Percentiles rank a stretch among this genome's conserved stretches.
Conservation (phyloP, 2,113 vertebrate species). For the Sylvicapra grimmia region DNA sequence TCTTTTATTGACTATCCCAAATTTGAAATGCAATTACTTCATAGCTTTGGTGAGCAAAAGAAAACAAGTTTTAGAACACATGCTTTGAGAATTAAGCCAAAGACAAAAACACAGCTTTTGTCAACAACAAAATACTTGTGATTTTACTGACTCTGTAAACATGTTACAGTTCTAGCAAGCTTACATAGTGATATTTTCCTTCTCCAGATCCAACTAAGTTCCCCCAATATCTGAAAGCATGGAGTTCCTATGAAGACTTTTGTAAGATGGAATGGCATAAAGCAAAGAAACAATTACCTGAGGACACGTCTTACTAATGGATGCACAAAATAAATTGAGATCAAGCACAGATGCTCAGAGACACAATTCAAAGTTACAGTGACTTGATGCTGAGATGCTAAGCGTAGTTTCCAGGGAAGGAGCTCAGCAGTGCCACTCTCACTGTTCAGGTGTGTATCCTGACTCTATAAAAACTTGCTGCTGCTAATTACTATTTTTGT, state of each 20-base stretch:
- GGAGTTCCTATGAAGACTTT: not conserved
- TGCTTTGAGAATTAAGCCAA: slow-evolving; percentile 19
- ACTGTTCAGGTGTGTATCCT: not conserved
- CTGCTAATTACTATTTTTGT: not conserved
- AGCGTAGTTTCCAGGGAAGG: not conserved
- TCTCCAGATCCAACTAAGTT: not conserved
- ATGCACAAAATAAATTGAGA: not conserved
- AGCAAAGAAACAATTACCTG: not conserved
- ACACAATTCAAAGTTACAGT: not conserved
- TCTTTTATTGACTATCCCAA: not conserved
- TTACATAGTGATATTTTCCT: not conserved
- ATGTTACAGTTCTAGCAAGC: not conserved
- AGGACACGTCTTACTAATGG: not conserved
- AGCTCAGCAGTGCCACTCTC: not conserved
- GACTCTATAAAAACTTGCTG: not conserved
- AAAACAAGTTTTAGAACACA: not conserved
- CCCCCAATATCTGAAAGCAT: not conserved
- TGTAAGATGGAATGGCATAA: not conserved
- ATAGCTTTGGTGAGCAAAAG: not conserved
- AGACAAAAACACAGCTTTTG: not conserved
- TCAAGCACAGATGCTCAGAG: not conserved
- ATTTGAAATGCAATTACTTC: not conserved
- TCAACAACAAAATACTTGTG: slow-evolving; percentile 2
- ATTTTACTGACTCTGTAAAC: not conserved
- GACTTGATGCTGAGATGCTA: not conserved